Evolutionary conservation across 1,140 invertebrate species (phyloP).

Genomic region (Cydia pomonella): DNA sequence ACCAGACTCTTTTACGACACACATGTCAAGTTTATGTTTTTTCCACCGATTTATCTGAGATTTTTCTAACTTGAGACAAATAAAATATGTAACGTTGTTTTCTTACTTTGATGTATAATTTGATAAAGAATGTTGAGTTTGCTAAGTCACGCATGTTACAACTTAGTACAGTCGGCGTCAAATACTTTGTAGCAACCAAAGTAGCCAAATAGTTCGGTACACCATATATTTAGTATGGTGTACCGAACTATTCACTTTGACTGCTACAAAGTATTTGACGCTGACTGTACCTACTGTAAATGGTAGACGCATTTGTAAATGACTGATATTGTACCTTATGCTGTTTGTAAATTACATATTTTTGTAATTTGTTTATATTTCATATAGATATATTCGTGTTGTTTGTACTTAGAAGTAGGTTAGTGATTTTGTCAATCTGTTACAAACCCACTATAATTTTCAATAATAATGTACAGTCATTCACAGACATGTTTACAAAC

Average conservation of each 20-base stretch:
- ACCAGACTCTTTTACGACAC: too few relatives aligned
- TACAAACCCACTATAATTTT: background rate
- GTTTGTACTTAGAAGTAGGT: background rate
- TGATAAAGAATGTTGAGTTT: background rate
- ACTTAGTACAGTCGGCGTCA: background rate
- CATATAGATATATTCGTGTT: background rate
- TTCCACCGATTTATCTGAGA: background rate
- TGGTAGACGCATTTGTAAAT: conserved; percentile 1
- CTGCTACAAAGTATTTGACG: too few relatives aligned
- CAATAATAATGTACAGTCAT: background rate
- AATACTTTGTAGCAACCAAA: too few relatives aligned
- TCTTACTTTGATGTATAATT: conserved; percentile 13
- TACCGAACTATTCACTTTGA: too few relatives aligned
- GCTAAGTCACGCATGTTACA: background rate
- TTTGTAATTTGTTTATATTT: conserved; percentile 8
- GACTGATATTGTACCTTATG: background rate
- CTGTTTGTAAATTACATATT: background rate
- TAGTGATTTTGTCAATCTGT: background rate
- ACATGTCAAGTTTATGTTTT: background rate
- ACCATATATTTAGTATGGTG: too few relatives aligned
- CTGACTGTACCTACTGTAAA: background rate
- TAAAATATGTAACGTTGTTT: background rate
- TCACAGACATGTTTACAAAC: background rate
- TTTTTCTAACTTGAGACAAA: background rate
- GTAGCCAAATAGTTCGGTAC: too few relatives aligned